Evolutionary conservation across 2,113 vertebrate genomes (phyloP).

Genomic region (Phycodurus eques): DNA sequence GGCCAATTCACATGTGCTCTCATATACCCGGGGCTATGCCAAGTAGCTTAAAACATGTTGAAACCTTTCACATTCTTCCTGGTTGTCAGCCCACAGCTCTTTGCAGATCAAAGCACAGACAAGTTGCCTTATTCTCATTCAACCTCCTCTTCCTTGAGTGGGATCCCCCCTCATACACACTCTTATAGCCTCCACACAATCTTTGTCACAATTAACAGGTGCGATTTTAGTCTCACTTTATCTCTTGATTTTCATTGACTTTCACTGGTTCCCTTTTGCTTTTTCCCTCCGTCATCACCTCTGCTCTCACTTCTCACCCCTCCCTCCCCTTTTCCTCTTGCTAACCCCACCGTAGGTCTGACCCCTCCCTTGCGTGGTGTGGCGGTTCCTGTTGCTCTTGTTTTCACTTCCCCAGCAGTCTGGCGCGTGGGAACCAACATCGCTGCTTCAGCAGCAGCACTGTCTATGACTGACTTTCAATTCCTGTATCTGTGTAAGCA

Average conservation of each 20-base stretch:
- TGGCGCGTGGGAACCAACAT: constrained; percentile 69
- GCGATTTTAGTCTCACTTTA: constrained; percentile 19
- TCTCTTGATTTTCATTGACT: constrained; percentile 17
- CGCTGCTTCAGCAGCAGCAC: constrained; percentile 35
- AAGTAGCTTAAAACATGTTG: constrained; percentile 60
- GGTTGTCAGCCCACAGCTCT: constrained; percentile 55
- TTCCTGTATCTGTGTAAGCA: constrained; percentile 16
- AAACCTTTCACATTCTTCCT: constrained; percentile 64
- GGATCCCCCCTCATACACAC: constrained; percentile 38
- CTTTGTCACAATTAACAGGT: background rate
- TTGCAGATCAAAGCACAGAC: constrained; percentile 66
- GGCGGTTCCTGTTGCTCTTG: constrained; percentile 71
- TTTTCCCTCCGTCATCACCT: constrained; percentile 31
- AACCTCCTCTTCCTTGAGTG: constrained; percentile 39
- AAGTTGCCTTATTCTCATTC: constrained; percentile 38
- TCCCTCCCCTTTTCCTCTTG: constrained; percentile 26
- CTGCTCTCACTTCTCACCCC: constrained; percentile 44
- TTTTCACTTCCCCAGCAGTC: constrained; percentile 72
- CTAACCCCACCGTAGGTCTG: constrained; percentile 25
- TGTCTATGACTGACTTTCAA: constrained; percentile 34
- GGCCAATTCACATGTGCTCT: constrained; percentile 7
- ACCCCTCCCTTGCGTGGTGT: constrained; percentile 61
- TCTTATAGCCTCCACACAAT: constrained; percentile 15
- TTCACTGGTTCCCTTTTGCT: constrained; percentile 16
- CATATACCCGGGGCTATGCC: constrained; percentile 20